A percentile compares a stretch with the other conserved stretches of the same genome.
These are phyloP conservation scores for Choristoneura rosaceana DNA, from an alignment of 2,888 invertebrate species.

Conservation along the genomic window DNA sequence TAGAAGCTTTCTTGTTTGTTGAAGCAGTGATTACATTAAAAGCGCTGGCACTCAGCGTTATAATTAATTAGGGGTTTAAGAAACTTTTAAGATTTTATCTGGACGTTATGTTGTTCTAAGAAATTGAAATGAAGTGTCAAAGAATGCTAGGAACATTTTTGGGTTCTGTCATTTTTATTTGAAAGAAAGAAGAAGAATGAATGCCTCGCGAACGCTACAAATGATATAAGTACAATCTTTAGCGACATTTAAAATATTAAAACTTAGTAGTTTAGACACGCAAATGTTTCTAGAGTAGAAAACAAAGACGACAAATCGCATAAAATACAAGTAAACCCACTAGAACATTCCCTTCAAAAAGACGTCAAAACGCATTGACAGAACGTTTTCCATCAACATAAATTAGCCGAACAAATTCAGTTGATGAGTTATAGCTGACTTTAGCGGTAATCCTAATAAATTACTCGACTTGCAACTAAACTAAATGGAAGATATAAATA, in stretches of 20 bases:
- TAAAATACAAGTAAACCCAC: neutral
- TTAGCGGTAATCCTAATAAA: slow-evolving; percentile 33
- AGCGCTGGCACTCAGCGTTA: slow-evolving; percentile 27
- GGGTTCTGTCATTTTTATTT: neutral
- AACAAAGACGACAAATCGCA: neutral
- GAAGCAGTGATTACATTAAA: slow-evolving; percentile 37
- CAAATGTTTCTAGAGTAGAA: neutral
- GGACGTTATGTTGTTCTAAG: slow-evolving; percentile 26
- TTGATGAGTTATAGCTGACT: slow-evolving; percentile 27
- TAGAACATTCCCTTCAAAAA: neutral
- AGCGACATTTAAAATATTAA: neutral
- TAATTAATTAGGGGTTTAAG: slow-evolving; percentile 35
- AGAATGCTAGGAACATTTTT: neutral
- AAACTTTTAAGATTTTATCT: slow-evolving; percentile 41
- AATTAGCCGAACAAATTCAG: slow-evolving; percentile 21
- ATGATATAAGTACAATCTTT: neutral
- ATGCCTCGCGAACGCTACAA: neutral
- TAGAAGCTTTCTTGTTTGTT: slow-evolving; percentile 15
- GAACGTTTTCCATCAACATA: slow-evolving; percentile 18
- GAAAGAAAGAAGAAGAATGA: no score
- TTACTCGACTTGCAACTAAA: slow-evolving; percentile 41
- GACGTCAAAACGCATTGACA: neutral
- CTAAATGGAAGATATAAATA: slow-evolving; percentile 53
- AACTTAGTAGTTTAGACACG: neutral
- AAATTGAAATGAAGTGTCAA: slow-evolving; percentile 31